These are phyloP conservation scores for Trichonephila clavipes DNA, from an alignment of 1,140 invertebrate species.

Conservation along the genomic window DNA sequence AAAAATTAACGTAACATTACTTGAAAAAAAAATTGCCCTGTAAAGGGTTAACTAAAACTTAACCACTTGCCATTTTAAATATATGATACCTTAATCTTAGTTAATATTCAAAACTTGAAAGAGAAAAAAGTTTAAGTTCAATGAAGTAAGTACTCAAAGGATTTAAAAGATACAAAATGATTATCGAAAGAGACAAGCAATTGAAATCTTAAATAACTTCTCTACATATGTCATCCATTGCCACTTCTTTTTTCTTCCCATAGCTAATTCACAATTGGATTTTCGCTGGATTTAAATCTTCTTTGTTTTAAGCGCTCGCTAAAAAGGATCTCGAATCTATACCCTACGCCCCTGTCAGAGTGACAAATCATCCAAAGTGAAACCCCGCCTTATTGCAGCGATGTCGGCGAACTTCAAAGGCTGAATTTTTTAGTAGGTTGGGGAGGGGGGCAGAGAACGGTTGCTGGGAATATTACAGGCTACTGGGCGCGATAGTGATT, in stretches of 20 bases:
- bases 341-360: slow-evolving; percentile 56
- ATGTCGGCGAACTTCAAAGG: slow-evolving; percentile 69
- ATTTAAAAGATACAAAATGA: neutral
- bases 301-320: slow-evolving; percentile 43
- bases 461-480: slow-evolving; percentile 50
- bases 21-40: too few species aligned
- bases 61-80: too few species aligned
- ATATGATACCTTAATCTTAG: too few species aligned
- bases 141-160: neutral
- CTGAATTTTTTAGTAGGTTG: slow-evolving; percentile 36
- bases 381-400: slow-evolving; percentile 50
- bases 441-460: neutral
- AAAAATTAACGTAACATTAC: too few species aligned
- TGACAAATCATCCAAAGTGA: slow-evolving; percentile 61
- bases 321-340: slow-evolving; percentile 17
- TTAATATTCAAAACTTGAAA: neutral
- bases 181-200: neutral
- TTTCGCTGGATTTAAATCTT: slow-evolving; percentile 28
- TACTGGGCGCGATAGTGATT: slow-evolving; percentile 65
- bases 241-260: neutral
- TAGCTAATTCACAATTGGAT: neutral
- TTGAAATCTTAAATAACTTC: slow-evolving; percentile 12
- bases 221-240: neutral
- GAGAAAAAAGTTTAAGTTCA: neutral
- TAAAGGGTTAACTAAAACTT: too few species aligned